A percentile compares a stretch with the other conserved stretches of the same genome.
Conservation (phyloP, 2,113 vertebrate genomes). For the Gambusia affinis region DNA sequence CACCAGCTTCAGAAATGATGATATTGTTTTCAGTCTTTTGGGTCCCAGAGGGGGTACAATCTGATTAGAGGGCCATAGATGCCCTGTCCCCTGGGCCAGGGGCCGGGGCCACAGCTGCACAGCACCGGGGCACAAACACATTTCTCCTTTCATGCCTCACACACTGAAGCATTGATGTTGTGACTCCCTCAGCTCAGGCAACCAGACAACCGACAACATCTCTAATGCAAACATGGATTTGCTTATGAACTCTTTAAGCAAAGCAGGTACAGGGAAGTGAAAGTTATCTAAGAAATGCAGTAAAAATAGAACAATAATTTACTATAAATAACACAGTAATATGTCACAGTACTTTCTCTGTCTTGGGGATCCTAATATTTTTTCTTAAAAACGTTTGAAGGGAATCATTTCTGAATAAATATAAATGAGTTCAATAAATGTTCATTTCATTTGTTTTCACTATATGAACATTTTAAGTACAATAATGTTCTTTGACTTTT, state of each 20-base stretch:
- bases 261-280: background rate
- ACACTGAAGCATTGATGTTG: conserved; percentile 72
- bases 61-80: conserved; percentile 59
- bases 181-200: conserved; percentile 45
- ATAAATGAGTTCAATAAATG: background rate
- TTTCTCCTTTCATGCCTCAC: conserved; percentile 67
- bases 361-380: background rate
- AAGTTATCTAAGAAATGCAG: background rate
- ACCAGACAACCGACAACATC: conserved; percentile 26
- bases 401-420: background rate
- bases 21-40: conserved; percentile 37
- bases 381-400: background rate
- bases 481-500: background rate
- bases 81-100: conserved; percentile 43
- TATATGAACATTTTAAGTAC: background rate
- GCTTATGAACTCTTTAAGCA: conserved; percentile 7
- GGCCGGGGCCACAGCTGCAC: conserved; percentile 63
- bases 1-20: conserved; percentile 17
- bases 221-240: conserved; percentile 29
- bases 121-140: conserved; percentile 66
- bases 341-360: background rate
- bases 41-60: conserved; percentile 29
- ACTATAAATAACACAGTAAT: background rate
- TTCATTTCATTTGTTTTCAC: background rate
- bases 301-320: background rate